Conservation (phyloP, 2,888 invertebrate genomes). For the Timema cristinae region DNA sequence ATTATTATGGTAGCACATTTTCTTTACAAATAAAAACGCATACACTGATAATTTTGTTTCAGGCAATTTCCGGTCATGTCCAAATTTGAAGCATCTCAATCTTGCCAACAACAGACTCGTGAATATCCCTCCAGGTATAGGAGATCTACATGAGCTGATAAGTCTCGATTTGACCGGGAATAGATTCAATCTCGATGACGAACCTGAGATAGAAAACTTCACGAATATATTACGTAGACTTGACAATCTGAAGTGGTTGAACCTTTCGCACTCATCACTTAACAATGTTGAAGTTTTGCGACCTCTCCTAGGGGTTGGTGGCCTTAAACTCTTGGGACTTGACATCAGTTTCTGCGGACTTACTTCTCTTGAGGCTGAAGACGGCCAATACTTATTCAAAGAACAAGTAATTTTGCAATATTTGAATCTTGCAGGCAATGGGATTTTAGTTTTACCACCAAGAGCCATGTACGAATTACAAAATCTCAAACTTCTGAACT, state of each 20-base stretch:
- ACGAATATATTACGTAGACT: not conserved
- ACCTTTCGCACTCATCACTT: not conserved
- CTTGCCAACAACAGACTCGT: slow-evolving; percentile 15
- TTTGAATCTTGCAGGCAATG: slow-evolving; percentile 14
- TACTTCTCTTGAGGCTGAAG: not conserved
- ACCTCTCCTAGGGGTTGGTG: not conserved
- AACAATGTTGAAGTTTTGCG: slow-evolving; percentile 2
- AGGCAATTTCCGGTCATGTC: slow-evolving; percentile 1
- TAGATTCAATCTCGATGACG: not conserved
- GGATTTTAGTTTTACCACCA: not conserved
- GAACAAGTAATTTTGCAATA: not conserved
- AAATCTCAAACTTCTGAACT: slow-evolving; percentile 1
- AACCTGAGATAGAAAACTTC: not conserved
- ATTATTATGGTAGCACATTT: no score
- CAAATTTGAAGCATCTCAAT: slow-evolving; percentile 11
- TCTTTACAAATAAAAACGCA: no score
- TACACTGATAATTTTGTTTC: slow-evolving; percentile 15
- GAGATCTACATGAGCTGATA: not conserved
- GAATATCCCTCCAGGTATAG: not conserved
- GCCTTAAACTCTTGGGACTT: not conserved
- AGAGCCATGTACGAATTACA: not conserved
- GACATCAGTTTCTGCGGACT: slow-evolving; percentile 20
- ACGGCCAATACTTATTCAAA: not conserved
- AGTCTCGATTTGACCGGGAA: slow-evolving; percentile 17
- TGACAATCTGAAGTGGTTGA: not conserved